Conservation (phyloP, 2,888 invertebrate species). For the Ephialtes manifestator region DNA sequence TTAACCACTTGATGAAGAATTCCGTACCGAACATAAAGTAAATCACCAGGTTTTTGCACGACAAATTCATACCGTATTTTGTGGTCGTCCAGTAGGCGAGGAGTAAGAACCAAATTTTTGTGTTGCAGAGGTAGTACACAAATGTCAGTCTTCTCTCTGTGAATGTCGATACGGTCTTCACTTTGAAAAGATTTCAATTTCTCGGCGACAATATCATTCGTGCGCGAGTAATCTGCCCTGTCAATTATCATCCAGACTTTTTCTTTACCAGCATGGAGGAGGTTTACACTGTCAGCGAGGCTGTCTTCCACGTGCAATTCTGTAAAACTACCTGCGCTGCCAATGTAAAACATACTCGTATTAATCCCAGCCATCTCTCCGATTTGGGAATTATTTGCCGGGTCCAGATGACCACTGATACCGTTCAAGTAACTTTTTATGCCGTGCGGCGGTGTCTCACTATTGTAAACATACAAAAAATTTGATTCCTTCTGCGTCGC, state of each 20-base stretch:
- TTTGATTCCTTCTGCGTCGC: not conserved
- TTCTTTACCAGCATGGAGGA: too few species aligned
- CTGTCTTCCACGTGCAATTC: too few species aligned
- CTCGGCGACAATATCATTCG: not conserved
- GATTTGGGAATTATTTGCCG: too few species aligned
- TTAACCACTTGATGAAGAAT: constrained; percentile 10
- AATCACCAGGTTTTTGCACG: constrained; percentile 6
- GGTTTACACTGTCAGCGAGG: too few species aligned
- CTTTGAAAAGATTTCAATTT: not conserved
- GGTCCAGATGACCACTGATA: too few species aligned
- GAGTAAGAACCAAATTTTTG: constrained; percentile 16
- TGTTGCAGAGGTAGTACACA: constrained; percentile 10
- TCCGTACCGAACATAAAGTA: constrained; percentile 13
- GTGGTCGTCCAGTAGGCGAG: constrained; percentile 2
- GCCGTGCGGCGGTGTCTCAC: not conserved
- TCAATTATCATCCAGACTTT: too few species aligned
- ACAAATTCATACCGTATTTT: constrained; percentile 18
- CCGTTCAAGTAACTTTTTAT: not conserved
- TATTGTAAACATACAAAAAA: constrained; percentile 7
- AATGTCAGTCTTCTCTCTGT: not conserved
- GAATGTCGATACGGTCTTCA: not conserved
- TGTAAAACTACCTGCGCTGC: too few species aligned
- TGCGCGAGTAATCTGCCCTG: not conserved
- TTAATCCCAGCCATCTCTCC: too few species aligned
- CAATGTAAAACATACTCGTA: not conserved